Percentiles rank a stretch among this genome's conserved stretches.
Conservation (phyloP, 2,888 invertebrate species). For the Operophtera brumata region DNA sequence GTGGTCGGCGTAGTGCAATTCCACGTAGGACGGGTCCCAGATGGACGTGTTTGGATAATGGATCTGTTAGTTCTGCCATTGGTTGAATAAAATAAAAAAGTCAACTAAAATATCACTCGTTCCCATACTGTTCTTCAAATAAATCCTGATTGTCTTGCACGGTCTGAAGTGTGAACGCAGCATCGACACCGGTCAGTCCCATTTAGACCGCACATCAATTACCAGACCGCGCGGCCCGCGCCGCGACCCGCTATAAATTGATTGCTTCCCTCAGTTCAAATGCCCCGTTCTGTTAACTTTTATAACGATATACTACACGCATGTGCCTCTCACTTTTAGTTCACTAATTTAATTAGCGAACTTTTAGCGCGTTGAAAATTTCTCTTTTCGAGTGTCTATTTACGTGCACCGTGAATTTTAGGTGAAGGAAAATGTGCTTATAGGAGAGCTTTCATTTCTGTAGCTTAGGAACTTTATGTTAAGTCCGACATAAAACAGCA, state of each 20-base stretch:
- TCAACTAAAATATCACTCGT: too few relatives aligned
- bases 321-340: slow-evolving; percentile 22
- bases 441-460: too few relatives aligned
- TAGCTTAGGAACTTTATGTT: too few relatives aligned
- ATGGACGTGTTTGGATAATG: too few relatives aligned
- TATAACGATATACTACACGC: slow-evolving; percentile 27
- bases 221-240: slow-evolving; percentile 50
- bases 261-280: slow-evolving; percentile 59
- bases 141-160: slow-evolving; percentile 6
- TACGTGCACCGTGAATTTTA: too few relatives aligned
- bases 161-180: slow-evolving; percentile 37
- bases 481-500: too few relatives aligned
- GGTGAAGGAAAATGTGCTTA: too few relatives aligned
- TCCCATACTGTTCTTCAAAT: slow-evolving; percentile 8
- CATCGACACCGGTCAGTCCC: slow-evolving; percentile 42
- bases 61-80: too few relatives aligned
- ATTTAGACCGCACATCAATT: slow-evolving; percentile 68
- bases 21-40: too few relatives aligned
- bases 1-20: too few relatives aligned
- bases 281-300: slow-evolving; percentile 42
- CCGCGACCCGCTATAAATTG: slow-evolving; percentile 65
- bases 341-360: slow-evolving; percentile 23
- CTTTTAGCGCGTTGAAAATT: slow-evolving; percentile 18
- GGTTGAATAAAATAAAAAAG: too few relatives aligned
- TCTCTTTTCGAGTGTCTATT: slow-evolving; percentile 1